Conservation (phyloP, 1,140 invertebrate species). For the Notospermus geniculatus region DNA sequence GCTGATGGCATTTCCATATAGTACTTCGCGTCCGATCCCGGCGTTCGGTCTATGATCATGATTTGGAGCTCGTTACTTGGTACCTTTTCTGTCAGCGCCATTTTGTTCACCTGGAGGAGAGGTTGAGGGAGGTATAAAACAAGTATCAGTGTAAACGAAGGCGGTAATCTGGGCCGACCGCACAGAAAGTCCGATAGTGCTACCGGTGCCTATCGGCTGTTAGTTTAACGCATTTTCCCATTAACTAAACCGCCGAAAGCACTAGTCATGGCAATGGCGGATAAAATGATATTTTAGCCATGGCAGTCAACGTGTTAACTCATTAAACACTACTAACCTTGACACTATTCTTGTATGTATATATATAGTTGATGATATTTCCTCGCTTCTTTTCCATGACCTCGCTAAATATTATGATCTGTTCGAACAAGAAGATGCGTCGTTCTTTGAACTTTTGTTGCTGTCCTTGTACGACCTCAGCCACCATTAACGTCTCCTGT, state of each 20-base stretch:
- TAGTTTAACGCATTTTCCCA: too few species aligned
- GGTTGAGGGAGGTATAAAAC: neutral
- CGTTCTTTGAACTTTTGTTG: slow-evolving; percentile 74
- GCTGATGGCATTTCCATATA: slow-evolving; percentile 69
- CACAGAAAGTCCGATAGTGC: too few species aligned
- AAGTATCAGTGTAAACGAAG: too few species aligned
- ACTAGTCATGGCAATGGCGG: too few species aligned
- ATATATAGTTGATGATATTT: slow-evolving; percentile 91
- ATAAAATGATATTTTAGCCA: too few species aligned
- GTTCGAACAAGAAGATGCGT: slow-evolving; percentile 97
- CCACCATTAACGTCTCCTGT: slow-evolving; percentile 82
- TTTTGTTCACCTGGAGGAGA: slow-evolving; percentile 82
- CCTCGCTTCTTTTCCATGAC: slow-evolving; percentile 79
- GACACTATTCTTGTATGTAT: slow-evolving; percentile 94
- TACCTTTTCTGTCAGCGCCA: slow-evolving; percentile 70
- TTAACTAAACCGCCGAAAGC: too few species aligned
- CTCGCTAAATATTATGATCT: slow-evolving; percentile 96
- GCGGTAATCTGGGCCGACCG: too few species aligned
- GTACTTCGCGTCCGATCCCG: slow-evolving; percentile 72
- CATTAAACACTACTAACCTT: too few species aligned
- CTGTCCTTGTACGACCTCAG: slow-evolving; percentile 62
- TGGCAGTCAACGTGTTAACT: too few species aligned
- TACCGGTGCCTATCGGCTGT: too few species aligned
- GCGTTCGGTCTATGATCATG: slow-evolving; percentile 69
- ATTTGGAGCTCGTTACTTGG: slow-evolving; percentile 70